Base-by-base conservation (phyloP, 64 coral and sea anemone species). In the Montipora efflorescens region DNA sequence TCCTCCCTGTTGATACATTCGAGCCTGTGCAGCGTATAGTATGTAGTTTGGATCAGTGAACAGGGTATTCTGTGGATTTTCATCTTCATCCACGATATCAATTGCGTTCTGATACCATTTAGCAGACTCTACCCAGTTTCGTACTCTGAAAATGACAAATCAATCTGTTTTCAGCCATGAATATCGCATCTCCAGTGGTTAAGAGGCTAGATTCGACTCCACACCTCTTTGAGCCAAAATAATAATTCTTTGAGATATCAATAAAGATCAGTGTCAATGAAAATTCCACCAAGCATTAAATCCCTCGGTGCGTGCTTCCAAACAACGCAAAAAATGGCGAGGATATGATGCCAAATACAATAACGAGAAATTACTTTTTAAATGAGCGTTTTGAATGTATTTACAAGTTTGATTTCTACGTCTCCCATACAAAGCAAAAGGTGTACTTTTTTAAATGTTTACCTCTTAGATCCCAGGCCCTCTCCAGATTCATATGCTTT, bases 71-170 rank as follows among this genome's bases (percentile, higher is more conserved):
- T 97, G 89, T 67, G 96, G 96, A 10, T 94, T 88, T 2, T 95
- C 96, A 12, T 95, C 93, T 48, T 97, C 96, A 50, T 97, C 89
- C 59, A 91, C 90, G 15, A 97, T 93, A 78, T 97, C 96, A n/a
- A 97, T 95, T 9, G 96, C 93, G 16, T 89, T 97, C 74, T 97
- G 83, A 75, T 97, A 97, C 96, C 93, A 97, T 78, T 95, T 97
- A 8, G 68, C 89, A 46, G 96, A 89, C 47, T 91, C 89, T 7
- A 57, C 15, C 96, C 96, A 97, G 0, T 89, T 91, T 28, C 84
- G 80, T 53, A 53, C 19, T 71, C 95, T 96, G 19, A 59, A 88
- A 12, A 19, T 71, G 28, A 80, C 19, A 4, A 71, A 71, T 87
- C 8, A 89, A 44, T 22, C 16, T 51, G 52, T 55, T 55, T 55